Conservation (phyloP, 92 coral and sea anemone genomes). For the Pocillopora grandis region DNA sequence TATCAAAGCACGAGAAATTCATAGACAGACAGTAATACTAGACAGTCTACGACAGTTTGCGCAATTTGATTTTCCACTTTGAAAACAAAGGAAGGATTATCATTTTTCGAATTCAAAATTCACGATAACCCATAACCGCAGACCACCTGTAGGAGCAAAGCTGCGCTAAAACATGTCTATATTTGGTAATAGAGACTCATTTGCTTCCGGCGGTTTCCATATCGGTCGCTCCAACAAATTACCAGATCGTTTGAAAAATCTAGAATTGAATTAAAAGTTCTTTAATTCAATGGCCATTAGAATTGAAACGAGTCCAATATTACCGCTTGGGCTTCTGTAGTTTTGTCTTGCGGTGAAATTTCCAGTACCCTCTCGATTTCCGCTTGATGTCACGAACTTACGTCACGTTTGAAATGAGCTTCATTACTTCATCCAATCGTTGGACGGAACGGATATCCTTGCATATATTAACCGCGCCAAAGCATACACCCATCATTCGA, state of each 20-base stretch:
- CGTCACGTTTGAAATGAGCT: neutral
- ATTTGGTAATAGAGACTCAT: slow-evolving; percentile 1
- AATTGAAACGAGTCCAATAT: neutral
- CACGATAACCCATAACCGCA: neutral
- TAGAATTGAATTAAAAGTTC: neutral
- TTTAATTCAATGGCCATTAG: neutral
- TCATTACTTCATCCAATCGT: slow-evolving; percentile 9
- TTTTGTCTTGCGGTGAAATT: neutral
- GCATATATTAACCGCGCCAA: slow-evolving; percentile 15
- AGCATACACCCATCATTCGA: neutral
- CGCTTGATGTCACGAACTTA: neutral
- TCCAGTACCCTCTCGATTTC: neutral
- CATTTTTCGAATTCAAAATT: neutral
- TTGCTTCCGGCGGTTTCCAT: neutral
- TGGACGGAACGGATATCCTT: neutral
- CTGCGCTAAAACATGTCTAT: neutral
- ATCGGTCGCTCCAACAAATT: neutral
- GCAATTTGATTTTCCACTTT: neutral
- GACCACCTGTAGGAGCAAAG: slow-evolving; percentile 9
- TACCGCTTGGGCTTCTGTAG: neutral
- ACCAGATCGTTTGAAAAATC: neutral
- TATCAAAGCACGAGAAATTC: neutral
- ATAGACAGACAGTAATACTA: neutral
- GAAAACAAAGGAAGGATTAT: neutral
- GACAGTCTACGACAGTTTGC: slow-evolving; percentile 1